Base-by-base conservation (phyloP, 2,888 invertebrate species). In the Atherix ibis region DNA sequence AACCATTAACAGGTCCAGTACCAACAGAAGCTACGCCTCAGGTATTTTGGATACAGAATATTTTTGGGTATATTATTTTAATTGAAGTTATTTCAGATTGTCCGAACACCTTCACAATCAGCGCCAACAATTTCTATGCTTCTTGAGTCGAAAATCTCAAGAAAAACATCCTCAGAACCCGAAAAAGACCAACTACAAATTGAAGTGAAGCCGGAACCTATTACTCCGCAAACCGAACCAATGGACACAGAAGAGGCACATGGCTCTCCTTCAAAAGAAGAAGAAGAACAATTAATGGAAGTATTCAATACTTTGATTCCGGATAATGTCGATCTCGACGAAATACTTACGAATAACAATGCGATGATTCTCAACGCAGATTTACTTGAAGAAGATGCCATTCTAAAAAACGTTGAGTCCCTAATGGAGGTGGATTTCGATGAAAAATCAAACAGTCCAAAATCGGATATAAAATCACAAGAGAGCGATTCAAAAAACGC, bases 111-210 rank as follows among this genome's bases (percentile, higher is more conserved):
- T 0, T 74, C 76, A 0, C 70, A 71, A 34, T 73, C 74, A 1
- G 78, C 81, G 0, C 80, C 82, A 0, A 82, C 82, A 0, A 57
- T 82, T 1, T 80, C 81, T 0, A 75, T 77, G 69, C 56, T 82
- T 8, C 56, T 82, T 5, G 80, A 76, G 42, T 66, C 67, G 42
- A 63, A 67, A 37, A 57, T 59, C 37, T 3, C 49, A 43, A 29
- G 18, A 31, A 37, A 25, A 18, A 27, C 27, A 14, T 44, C 45
- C 26, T 40, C 41, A 5, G 43, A 44, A 15, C 43, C 43, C 6
- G n/a, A 10, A 18, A 26, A 12, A 18, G 10, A 10, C 2, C 18
- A 18, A 14, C 18, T 19, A 19, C 4, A 9, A 2, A n/a, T 5
- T 9, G 34, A 27, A 2, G 22, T 27, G 5, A 31, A 44, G 27